A percentile compares a stretch with the other conserved stretches of the same genome.
These are phyloP conservation scores for Platycheirus rosarum DNA, from an alignment of 2,888 invertebrate genomes.

Conservation along the genomic window DNA sequence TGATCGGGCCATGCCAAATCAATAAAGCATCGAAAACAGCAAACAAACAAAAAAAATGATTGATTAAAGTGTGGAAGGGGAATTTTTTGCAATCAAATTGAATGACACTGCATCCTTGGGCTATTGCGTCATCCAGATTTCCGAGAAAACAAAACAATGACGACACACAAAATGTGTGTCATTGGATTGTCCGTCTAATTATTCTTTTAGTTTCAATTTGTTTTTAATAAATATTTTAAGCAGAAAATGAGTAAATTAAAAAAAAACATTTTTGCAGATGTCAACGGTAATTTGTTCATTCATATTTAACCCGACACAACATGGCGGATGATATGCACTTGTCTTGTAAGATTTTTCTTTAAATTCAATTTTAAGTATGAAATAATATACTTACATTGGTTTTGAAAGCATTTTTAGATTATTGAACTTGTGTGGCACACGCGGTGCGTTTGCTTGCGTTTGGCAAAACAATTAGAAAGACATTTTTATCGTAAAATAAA, in stretches of 20 bases:
- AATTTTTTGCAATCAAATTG: conserved; percentile 45
- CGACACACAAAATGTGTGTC: background rate
- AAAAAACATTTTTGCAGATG: background rate
- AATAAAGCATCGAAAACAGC: conserved; percentile 21
- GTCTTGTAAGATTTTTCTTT: background rate
- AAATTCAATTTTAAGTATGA: conserved; percentile 21
- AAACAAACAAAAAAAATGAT: conserved; percentile 20
- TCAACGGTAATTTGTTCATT: conserved; percentile 70
- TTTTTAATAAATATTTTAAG: background rate
- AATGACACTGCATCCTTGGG: conserved; percentile 44
- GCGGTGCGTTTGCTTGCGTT: conserved; percentile 79
- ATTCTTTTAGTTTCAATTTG: conserved; percentile 10
- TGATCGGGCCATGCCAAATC: conserved; percentile 21
- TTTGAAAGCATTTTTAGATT: conserved; percentile 79
- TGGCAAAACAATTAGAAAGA: conserved; percentile 86
- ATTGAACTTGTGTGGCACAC: conserved; percentile 79
- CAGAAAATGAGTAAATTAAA: background rate
- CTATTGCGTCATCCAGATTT: conserved; percentile 68
- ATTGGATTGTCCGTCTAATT: too few species aligned
- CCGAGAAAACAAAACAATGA: conserved; percentile 39
- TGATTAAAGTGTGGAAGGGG: background rate
- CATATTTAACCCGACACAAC: conserved; percentile 37
- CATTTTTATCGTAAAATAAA: conserved; percentile 86
- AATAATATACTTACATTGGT: conserved; percentile 78
- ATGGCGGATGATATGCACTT: conserved; percentile 42